Evolutionary conservation across 23 tunicate genomes (phyloP).

Genomic region (Ciona savignyi): DNA sequence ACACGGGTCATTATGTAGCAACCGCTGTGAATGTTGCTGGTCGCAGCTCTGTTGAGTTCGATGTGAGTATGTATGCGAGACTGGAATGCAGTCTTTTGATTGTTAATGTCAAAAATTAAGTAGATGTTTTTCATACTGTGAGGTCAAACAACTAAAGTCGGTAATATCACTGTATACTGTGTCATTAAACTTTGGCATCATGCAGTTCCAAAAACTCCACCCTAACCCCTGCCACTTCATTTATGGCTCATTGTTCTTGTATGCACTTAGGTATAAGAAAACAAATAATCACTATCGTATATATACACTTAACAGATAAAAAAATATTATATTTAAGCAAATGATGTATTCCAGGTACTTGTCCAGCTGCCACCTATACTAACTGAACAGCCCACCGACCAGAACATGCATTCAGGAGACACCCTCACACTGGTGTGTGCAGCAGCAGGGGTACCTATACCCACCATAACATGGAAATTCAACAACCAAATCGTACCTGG

Average conservation of each 20-base stretch:
- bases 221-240: too few species aligned
- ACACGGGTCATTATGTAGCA: constrained; percentile 75
- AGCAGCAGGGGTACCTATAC: constrained; percentile 80
- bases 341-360: constrained; percentile 22
- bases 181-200: too few species aligned
- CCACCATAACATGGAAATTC: constrained; percentile 77
- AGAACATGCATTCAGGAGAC: constrained; percentile 38
- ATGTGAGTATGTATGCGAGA: too few species aligned
- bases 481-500: constrained; percentile 45
- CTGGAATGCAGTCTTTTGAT: too few species aligned
- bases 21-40: constrained; percentile 84
- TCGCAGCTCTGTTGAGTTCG: constrained; percentile 52
- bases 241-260: too few species aligned
- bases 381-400: constrained; percentile 31
- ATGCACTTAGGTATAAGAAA: too few species aligned
- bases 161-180: too few species aligned
- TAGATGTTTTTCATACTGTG: neutral
- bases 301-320: neutral
- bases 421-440: constrained; percentile 44
- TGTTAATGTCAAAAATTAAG: neutral
- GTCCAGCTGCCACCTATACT: constrained; percentile 69
- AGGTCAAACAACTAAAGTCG: neutral
- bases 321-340: neutral
- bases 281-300: too few species aligned
- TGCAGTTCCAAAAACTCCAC: too few species aligned